Conservation (phyloP, 1,140 invertebrate species). For the Hycleus phaleratus region DNA sequence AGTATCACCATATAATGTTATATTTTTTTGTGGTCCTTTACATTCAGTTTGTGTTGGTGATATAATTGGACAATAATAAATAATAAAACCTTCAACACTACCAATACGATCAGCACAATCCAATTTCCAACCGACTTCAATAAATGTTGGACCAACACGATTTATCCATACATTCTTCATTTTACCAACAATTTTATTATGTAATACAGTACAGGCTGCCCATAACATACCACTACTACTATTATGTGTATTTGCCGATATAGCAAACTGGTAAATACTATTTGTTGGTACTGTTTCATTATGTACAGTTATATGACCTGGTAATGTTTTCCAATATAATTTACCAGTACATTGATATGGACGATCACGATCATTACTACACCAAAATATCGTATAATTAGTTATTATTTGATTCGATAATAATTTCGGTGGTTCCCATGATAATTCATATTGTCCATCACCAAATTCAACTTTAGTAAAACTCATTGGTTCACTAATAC, state of each 20-base stretch:
- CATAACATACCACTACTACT: slow-evolving; percentile 68
- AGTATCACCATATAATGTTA: slow-evolving; percentile 6
- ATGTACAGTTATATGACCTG: slow-evolving; percentile 40
- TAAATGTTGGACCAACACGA: slow-evolving; percentile 48
- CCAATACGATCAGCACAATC: slow-evolving; percentile 61
- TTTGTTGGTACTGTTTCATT: slow-evolving; percentile 46
- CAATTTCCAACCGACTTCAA: slow-evolving; percentile 60
- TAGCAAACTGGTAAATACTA: slow-evolving; percentile 59
- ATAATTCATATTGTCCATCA: slow-evolving; percentile 58
- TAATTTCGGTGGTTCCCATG: slow-evolving; percentile 53
- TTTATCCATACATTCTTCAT: slow-evolving; percentile 57
- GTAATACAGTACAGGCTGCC: slow-evolving; percentile 67
- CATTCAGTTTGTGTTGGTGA: slow-evolving; percentile 45
- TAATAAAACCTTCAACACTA: slow-evolving; percentile 53
- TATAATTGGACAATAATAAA: slow-evolving; percentile 59
- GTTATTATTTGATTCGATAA: slow-evolving; percentile 34
- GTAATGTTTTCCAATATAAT: slow-evolving; percentile 50
- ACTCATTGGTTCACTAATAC: slow-evolving; percentile 46
- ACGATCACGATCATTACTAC: slow-evolving; percentile 50
- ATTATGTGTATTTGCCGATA: slow-evolving; percentile 56
- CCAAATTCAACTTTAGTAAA: slow-evolving; percentile 63
- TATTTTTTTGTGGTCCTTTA: slow-evolving; percentile 14
- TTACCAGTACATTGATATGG: slow-evolving; percentile 54
- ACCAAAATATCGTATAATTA: slow-evolving; percentile 70
- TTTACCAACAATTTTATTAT: slow-evolving; percentile 57